phyloP scores from a whole-genome alignment of 2,113 vertebrate species.

The Coturnix japonica region DNA sequence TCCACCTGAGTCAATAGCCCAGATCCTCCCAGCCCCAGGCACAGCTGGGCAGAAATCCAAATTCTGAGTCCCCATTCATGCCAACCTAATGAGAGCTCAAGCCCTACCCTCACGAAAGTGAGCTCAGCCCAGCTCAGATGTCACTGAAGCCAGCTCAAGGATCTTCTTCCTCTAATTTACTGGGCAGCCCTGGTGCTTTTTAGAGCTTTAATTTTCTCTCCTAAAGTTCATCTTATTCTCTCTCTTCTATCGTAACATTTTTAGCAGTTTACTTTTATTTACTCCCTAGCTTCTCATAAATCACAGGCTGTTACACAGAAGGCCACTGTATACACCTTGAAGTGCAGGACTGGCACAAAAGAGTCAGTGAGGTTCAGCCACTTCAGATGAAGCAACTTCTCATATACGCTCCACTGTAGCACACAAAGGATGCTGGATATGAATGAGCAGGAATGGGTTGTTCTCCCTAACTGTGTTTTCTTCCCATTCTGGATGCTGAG shows the following conservation, averaged over 20 bases:
- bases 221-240: not conserved
- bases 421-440: fast-evolving
- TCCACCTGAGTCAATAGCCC: not conserved
- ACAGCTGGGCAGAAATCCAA: not conserved
- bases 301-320: not conserved
- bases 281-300: not conserved
- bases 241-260: not conserved
- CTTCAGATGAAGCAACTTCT: not conserved
- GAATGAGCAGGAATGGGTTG: not conserved
- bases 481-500: not conserved
- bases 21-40: not conserved
- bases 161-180: not conserved
- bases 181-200: not conserved
- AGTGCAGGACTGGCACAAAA: not conserved
- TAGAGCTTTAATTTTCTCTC: not conserved
- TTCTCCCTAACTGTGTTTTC: not conserved
- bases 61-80: not conserved
- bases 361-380: not conserved
- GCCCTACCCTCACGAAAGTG: not conserved
- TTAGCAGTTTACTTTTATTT: not conserved
- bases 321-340: not conserved
- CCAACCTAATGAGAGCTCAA: fast-evolving
- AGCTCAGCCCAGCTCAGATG: not conserved
- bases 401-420: not conserved
- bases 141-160: not conserved